A percentile compares a stretch with the other conserved stretches of the same genome.
These are phyloP conservation scores for Cotesia chilonis DNA, from an alignment of 1,140 invertebrate species.

Conservation along the genomic window DNA sequence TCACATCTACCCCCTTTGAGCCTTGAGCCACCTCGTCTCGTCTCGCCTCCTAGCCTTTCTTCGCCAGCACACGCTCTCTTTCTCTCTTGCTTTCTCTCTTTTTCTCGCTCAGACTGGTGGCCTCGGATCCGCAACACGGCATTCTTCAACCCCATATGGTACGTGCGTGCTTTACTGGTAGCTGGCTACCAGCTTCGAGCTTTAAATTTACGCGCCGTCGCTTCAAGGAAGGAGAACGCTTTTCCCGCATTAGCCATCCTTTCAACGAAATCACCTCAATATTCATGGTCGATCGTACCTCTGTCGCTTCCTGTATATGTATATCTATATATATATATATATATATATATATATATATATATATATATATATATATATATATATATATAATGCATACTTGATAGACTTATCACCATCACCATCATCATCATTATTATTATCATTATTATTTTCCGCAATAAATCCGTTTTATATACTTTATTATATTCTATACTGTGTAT, in stretches of 20 bases:
- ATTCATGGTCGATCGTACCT: constrained; percentile 22
- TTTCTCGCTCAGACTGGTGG: no score
- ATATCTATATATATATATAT: background rate
- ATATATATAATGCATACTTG: constrained; percentile 19
- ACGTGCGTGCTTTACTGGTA: constrained; percentile 44
- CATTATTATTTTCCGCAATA: background rate
- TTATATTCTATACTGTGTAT: background rate
- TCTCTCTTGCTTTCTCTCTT: no score
- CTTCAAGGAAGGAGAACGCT: constrained; percentile 17
- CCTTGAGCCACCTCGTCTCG: background rate
- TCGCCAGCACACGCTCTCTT: background rate
- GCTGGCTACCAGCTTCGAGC: constrained; percentile 32
- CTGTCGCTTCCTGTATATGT: background rate
- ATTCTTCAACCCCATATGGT: constrained; percentile 47
- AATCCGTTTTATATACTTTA: background rate
- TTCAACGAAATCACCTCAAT: constrained; percentile 35
- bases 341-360: background rate
- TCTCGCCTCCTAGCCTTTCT: background rate
- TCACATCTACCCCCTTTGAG: background rate
- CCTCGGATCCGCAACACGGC: constrained; percentile 43
- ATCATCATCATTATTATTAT: background rate
- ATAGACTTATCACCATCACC: constrained; percentile 8
- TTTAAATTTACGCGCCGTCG: constrained; percentile 44
- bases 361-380: background rate
- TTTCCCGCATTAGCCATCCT: constrained; percentile 30